Conservation (phyloP, 2,113 vertebrate genomes). For the Carassius carassius region DNA sequence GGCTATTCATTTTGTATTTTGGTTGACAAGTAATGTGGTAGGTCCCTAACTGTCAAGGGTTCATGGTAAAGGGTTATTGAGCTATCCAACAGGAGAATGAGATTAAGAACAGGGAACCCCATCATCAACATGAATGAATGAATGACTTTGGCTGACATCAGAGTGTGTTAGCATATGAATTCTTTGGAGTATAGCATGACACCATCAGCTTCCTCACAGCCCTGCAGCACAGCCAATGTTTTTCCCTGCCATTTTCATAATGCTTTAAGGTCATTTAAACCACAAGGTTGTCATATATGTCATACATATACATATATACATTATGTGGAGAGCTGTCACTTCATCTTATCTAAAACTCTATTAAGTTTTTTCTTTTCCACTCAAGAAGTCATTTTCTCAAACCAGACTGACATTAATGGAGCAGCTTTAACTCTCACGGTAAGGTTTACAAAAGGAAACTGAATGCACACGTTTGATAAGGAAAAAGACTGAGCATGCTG, state of each 20-base stretch:
- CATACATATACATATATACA: neutral
- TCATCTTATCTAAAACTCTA: neutral
- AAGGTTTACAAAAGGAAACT: slow-evolving; percentile 12
- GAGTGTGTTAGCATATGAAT: neutral
- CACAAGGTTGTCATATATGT: neutral
- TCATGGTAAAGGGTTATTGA: neutral
- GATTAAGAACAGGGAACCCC: neutral
- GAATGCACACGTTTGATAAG: slow-evolving; percentile 10
- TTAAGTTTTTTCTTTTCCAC: neutral
- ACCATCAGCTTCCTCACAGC: neutral
- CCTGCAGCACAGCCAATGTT: neutral
- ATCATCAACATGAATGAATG: neutral
- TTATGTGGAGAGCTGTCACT: neutral
- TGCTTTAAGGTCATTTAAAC: neutral
- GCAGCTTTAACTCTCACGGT: neutral
- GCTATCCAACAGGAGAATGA: no score
- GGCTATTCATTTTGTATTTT: neutral
- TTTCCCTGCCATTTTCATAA: neutral
- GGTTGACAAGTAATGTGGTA: neutral
- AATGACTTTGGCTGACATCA: slow-evolving; percentile 16
- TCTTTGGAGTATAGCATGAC: neutral
- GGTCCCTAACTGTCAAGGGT: neutral
- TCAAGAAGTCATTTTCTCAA: slow-evolving; percentile 1
- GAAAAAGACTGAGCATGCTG: slow-evolving; percentile 1
- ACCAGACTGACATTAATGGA: slow-evolving; percentile 5